phyloP scores from a whole-genome alignment of 2,797 vertebrate genomes.

The Danio jaintianensis region DNA sequence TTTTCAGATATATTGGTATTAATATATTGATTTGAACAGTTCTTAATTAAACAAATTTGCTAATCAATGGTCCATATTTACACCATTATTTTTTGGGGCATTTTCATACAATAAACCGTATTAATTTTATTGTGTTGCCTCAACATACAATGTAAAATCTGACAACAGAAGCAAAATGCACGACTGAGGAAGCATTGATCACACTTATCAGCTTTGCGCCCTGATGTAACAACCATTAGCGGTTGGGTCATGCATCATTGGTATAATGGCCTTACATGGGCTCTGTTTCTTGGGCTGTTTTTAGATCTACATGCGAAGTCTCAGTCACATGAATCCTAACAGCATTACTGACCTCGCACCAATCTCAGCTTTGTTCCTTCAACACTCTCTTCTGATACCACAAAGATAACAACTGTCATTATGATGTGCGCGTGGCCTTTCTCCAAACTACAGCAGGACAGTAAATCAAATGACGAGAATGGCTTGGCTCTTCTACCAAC shows the following conservation, averaged over 20 bases:
- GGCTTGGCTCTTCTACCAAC: background rate
- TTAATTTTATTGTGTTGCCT: background rate
- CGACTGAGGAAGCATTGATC: background rate
- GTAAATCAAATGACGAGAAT: constrained; percentile 4
- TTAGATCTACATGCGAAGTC: constrained; percentile 32
- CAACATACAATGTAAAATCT: background rate
- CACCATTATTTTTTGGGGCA: background rate
- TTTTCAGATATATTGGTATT: background rate
- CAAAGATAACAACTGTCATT: constrained; percentile 38
- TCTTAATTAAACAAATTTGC: background rate
- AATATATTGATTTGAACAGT: background rate
- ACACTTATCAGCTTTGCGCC: background rate
- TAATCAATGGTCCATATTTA: background rate
- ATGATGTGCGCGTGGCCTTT: constrained; percentile 18
- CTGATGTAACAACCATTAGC: background rate
- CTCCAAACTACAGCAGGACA: background rate
- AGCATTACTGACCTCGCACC: constrained; percentile 35
- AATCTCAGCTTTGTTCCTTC: constrained; percentile 48
- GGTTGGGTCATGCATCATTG: background rate
- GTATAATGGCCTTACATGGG: constrained; percentile 24
- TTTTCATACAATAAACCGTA: background rate
- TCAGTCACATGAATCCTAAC: constrained; percentile 37
- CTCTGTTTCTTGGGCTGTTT: constrained; percentile 6
- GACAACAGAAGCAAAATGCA: background rate
- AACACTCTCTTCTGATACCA: constrained; percentile 32